Evolutionary conservation across 92 coral and sea anemone species (phyloP), one percentile per base, ranked within the genome.

Genomic region (Phenganax marumi): DNA sequence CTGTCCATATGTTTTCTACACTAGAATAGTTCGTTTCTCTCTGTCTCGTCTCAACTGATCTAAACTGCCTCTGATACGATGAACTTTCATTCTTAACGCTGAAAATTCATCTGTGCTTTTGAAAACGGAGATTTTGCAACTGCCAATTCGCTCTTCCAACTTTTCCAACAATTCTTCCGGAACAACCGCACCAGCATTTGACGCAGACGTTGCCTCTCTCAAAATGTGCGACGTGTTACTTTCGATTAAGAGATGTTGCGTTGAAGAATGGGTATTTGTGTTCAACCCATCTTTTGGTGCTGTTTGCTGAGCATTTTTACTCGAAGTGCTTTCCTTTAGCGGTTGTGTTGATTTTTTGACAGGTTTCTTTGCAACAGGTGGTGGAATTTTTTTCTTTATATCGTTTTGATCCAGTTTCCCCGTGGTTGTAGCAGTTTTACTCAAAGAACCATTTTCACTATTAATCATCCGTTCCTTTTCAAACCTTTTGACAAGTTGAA

Each of bases 41-140:
- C 83, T 78, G 10, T 43, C 73, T 21, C 52, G 65, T 62, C 50
- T 78, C 63, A 61, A 50, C 26, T 62, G 72, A 26, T 78, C 83
- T 12, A 78, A 13, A 3, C 48, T 60, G 39, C 83, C 83, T 10
- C 73, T 71, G 22, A 78, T 60, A 26, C 83, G 72, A 78, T 78
- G 51, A 46, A 63, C 60, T 21, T 52, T 78, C 73, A 78, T 61
- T 78, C 83, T 18, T 39, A 78, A 24, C 8, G 14, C 83, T 0
- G 83, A 78, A 49, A 78, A 78, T 14, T 78, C 83, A 18, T 78
- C 83, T 72, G 50, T 61, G 10, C 17, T n/a, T 78, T 78, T 54
- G 60, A 78, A 78, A 12, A 60, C 73, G 0, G 73, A 71, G 46
- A 78, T 78, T 19, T 78, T 78, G 48, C 83, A 61, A 61, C 49